A percentile compares a stretch with the other conserved stretches of the same genome.
phyloP scores from a whole-genome alignment of 2,888 invertebrate genomes.

The Pherbina coryleti region DNA sequence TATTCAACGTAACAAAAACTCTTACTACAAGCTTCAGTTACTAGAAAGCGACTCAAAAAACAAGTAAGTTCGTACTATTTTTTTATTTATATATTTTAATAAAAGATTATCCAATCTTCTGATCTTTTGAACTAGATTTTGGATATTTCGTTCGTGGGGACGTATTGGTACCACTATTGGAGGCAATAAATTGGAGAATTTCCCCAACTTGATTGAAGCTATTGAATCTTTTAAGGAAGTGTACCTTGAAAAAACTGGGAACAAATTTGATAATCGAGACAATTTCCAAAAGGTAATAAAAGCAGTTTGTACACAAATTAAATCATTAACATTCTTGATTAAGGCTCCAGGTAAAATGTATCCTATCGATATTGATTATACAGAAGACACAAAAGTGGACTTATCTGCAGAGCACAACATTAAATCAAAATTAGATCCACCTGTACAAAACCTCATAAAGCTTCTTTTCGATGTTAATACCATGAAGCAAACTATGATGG shows the following conservation, averaged over 20 bases:
- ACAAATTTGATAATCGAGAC: slow-evolving; percentile 78
- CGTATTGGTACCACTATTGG: slow-evolving; percentile 96
- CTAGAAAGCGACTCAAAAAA: slow-evolving; percentile 79
- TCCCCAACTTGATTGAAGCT: slow-evolving; percentile 72
- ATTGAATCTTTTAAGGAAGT: slow-evolving; percentile 74
- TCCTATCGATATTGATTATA: slow-evolving; percentile 92
- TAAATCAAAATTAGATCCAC: slow-evolving; percentile 78
- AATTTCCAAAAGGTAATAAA: slow-evolving; percentile 75
- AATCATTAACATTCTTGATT: background rate
- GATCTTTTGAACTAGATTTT: slow-evolving; percentile 71
- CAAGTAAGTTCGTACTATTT: slow-evolving; percentile 69
- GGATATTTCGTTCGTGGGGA: slow-evolving; percentile 95
- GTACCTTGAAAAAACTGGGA: slow-evolving; percentile 87
- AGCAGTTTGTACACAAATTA: background rate
- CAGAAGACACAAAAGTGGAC: slow-evolving; percentile 71
- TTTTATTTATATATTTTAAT: background rate
- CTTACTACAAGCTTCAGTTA: slow-evolving; percentile 94
- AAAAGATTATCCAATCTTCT: too few species aligned
- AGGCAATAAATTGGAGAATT: slow-evolving; percentile 75
- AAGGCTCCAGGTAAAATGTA: slow-evolving; percentile 74
- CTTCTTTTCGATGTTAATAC: slow-evolving; percentile 90
- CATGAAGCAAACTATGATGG: slow-evolving; percentile 93
- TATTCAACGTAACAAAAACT: slow-evolving; percentile 88
- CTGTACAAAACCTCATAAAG: slow-evolving; percentile 86
- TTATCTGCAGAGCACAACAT: slow-evolving; percentile 66